Conservation (phyloP, 1,140 invertebrate genomes). For the Pogonomyrmex californicus region DNA sequence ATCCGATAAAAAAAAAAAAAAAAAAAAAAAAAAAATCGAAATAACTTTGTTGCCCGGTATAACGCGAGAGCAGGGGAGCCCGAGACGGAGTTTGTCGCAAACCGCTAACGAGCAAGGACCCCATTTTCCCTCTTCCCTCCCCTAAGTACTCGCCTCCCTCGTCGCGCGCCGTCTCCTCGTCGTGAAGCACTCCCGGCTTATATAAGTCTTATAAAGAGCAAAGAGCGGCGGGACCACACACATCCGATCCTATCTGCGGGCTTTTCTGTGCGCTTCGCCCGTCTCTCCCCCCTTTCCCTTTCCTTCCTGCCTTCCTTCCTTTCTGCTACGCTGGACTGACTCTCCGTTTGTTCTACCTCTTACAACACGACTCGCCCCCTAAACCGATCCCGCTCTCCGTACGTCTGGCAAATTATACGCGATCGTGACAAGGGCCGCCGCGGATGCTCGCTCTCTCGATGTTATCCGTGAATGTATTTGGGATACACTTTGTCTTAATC, state of each 20-base stretch:
- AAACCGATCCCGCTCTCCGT: slow-evolving; percentile 59
- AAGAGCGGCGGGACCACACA: slow-evolving; percentile 85
- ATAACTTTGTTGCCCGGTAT: slow-evolving; percentile 25
- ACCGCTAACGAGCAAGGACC: slow-evolving; percentile 86
- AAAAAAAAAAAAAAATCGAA: background rate
- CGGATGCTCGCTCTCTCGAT: slow-evolving; percentile 49
- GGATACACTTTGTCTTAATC: slow-evolving; percentile 13
- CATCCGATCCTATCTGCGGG: slow-evolving; percentile 85
- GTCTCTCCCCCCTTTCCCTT: slow-evolving; percentile 74
- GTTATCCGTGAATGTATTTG: slow-evolving; percentile 37
- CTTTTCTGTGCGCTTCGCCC: slow-evolving; percentile 72
- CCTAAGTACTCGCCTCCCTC: slow-evolving; percentile 41
- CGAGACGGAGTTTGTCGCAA: slow-evolving; percentile 83
- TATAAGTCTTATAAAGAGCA: slow-evolving; percentile 87
- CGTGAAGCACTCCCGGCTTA: slow-evolving; percentile 81
- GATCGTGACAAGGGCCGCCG: slow-evolving; percentile 65
- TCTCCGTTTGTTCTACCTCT: slow-evolving; percentile 62
- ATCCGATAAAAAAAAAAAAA: background rate
- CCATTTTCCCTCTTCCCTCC: slow-evolving; percentile 70
- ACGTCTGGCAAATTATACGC: slow-evolving; percentile 69
- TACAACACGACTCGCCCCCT: slow-evolving; percentile 62
- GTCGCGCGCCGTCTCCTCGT: slow-evolving; percentile 48
- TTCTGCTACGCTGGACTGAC: slow-evolving; percentile 31
- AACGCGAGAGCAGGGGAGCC: background rate
- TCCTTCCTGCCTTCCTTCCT: slow-evolving; percentile 68